Evolutionary conservation across 2,888 invertebrate species (phyloP).

Genomic region (Hypomecis punctinalis): DNA sequence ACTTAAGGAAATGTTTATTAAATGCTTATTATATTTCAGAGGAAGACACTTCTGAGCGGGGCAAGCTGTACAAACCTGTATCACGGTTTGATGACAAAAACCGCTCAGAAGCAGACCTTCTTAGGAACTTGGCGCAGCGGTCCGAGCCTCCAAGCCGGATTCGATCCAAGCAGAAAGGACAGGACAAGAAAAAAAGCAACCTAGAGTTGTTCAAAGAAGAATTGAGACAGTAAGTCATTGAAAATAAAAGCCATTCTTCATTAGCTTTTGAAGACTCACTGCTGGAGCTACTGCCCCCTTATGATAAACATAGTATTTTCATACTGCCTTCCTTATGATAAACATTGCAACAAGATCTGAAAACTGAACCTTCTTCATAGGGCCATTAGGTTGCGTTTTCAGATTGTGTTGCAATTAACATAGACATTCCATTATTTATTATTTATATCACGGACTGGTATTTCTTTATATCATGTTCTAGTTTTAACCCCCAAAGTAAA

Average conservation of each 20-base stretch:
- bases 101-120: conserved; percentile 63
- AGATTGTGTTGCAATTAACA: too few species aligned
- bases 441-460: too few species aligned
- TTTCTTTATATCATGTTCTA: too few species aligned
- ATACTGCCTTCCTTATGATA: too few species aligned
- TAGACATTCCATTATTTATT: too few species aligned
- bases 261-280: too few species aligned
- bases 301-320: too few species aligned
- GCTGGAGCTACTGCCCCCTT: too few species aligned
- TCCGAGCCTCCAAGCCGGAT: conserved; percentile 58
- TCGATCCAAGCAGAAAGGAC: conserved; percentile 62
- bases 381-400: too few species aligned
- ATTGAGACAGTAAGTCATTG: conserved; percentile 90
- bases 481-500: too few species aligned
- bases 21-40: conserved; percentile 77
- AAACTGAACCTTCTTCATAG: too few species aligned
- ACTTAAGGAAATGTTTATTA: background rate
- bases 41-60: conserved; percentile 95
- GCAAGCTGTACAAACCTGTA: conserved; percentile 96
- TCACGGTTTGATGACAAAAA: conserved; percentile 88
- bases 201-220: conserved; percentile 99
- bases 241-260: background rate
- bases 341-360: too few species aligned
- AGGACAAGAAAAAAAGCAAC: conserved; percentile 97
- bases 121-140: conserved; percentile 85